Conservation (phyloP, 1,140 invertebrate species). For the Phenacoccus solenopsis region DNA sequence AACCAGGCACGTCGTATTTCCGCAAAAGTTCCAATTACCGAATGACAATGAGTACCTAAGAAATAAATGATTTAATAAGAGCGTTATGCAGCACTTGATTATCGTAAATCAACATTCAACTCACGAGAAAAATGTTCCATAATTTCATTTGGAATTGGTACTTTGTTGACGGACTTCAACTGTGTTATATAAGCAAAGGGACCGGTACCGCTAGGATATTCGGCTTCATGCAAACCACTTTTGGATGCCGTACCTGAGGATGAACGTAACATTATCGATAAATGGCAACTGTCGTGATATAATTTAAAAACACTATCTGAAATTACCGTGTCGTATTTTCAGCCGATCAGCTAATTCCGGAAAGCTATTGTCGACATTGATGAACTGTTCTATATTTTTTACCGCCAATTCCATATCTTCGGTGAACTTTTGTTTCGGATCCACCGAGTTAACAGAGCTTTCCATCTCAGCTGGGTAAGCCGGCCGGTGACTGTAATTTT, state of each 20-base stretch:
- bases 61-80: conserved; percentile 14
- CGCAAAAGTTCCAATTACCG: conserved; percentile 90
- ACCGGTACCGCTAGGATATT: conserved; percentile 68
- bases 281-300: too few relatives aligned
- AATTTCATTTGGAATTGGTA: conserved; percentile 80
- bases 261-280: background rate
- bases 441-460: background rate
- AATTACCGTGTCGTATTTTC: background rate
- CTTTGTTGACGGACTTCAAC: conserved; percentile 64
- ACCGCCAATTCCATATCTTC: conserved; percentile 13
- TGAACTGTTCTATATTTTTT: background rate
- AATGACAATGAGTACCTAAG: conserved; percentile 87
- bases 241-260: conserved; percentile 19
- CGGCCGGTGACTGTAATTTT: background rate
- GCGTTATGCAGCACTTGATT: conserved; percentile 8
- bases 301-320: too few relatives aligned
- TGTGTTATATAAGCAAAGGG: conserved; percentile 57
- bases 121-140: conserved; percentile 82
- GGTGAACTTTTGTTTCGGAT: background rate
- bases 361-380: background rate
- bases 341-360: background rate
- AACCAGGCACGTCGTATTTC: conserved; percentile 93
- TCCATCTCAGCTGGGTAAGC: background rate
- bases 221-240: conserved; percentile 77
- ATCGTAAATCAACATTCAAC: conserved; percentile 20